Conservation (phyloP, 1,140 invertebrate species). For the Leptopilina clavipes region DNA sequence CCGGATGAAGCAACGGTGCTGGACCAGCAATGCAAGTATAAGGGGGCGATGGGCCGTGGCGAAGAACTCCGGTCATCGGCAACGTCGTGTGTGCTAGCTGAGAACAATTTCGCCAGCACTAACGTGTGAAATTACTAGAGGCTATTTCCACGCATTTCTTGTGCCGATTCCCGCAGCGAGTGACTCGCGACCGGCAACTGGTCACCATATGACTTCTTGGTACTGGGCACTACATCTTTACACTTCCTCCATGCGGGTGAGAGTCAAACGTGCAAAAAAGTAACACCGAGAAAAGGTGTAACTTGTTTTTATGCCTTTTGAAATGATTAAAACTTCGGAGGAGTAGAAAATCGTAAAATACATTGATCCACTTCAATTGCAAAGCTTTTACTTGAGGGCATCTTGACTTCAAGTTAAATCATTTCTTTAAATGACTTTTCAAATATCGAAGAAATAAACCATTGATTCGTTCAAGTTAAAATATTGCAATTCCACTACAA, state of each 20-base stretch:
- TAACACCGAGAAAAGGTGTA: slow-evolving; percentile 27
- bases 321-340: slow-evolving; percentile 4
- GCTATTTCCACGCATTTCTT: slow-evolving; percentile 51
- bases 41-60: background rate
- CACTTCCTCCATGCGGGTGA: slow-evolving; percentile 18
- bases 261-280: slow-evolving; percentile 15
- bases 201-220: slow-evolving; percentile 36
- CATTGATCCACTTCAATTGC: background rate
- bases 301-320: slow-evolving; percentile 21
- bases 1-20: slow-evolving; percentile 6
- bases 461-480: no score
- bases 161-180: slow-evolving; percentile 36
- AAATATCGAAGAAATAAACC: no score
- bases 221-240: slow-evolving; percentile 28
- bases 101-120: slow-evolving; percentile 49
- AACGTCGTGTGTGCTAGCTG: slow-evolving; percentile 15
- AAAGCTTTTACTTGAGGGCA: no score
- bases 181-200: slow-evolving; percentile 40
- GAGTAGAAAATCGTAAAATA: slow-evolving; percentile 17
- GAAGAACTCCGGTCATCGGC: slow-evolving; percentile 38
- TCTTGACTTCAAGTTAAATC: no score
- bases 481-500: no score
- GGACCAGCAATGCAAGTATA: background rate
- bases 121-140: slow-evolving; percentile 56
- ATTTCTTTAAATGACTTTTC: no score